phyloP scores from a whole-genome alignment of 2,888 invertebrate genomes.

The Silvanus unidentatus region DNA sequence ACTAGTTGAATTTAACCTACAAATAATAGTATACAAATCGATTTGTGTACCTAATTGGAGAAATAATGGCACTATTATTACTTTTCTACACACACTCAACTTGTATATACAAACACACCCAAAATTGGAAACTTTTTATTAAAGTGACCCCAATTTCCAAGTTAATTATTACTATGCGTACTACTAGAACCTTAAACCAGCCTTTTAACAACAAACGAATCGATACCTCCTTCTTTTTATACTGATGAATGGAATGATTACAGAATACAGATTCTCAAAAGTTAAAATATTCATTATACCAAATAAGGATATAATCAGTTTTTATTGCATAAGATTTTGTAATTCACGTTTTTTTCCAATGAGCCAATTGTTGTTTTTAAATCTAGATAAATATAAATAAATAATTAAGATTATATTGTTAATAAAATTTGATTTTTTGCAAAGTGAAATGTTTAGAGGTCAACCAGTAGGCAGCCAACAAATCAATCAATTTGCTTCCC shows the following conservation, averaged over 20 bases:
- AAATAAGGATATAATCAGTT: constrained; percentile 9
- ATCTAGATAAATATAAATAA: no score
- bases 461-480: no score
- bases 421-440: no score
- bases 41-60: background rate
- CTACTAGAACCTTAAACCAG: background rate
- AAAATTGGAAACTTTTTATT: background rate
- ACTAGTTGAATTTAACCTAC: background rate
- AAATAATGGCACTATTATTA: constrained; percentile 3
- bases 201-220: background rate
- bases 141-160: constrained; percentile 2
- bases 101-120: background rate
- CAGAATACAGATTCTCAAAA: constrained; percentile 2
- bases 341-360: background rate
- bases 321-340: background rate
- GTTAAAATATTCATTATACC: constrained; percentile 3
- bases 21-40: background rate
- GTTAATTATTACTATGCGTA: background rate
- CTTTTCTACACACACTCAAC: background rate
- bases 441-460: no score
- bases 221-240: background rate
- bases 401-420: no score
- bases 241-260: no score
- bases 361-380: no score
- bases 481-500: no score